Evolutionary conservation across 2,888 invertebrate genomes (phyloP).

Genomic region (Cheilosia soror): DNA sequence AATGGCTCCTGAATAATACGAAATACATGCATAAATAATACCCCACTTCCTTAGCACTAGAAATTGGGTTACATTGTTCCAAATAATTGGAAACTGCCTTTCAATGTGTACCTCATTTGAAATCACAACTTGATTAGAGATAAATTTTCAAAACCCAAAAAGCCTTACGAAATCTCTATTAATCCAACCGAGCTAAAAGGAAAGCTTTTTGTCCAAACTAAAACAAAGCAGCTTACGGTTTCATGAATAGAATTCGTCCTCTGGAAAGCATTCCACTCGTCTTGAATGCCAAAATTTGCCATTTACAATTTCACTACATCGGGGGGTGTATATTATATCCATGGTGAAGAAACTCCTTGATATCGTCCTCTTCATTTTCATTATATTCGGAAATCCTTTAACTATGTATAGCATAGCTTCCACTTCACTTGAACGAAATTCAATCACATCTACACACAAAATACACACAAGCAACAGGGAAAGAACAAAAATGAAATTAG

Average conservation of each 20-base stretch:
- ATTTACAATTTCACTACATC: not conserved
- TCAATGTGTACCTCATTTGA: not conserved
- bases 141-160: not conserved
- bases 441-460: conserved; percentile 16
- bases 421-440: conserved; percentile 31
- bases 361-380: not conserved
- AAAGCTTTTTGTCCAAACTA: not conserved
- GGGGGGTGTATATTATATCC: not conserved
- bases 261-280: not conserved
- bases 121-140: not conserved
- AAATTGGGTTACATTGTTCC: too few relatives aligned
- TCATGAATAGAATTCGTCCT: not conserved
- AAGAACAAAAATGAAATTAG: conserved; percentile 51
- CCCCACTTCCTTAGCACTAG: too few relatives aligned
- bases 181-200: not conserved
- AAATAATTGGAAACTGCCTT: too few relatives aligned
- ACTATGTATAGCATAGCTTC: conserved; percentile 7
- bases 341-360: not conserved
- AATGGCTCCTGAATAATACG: too few relatives aligned
- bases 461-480: conserved; percentile 12
- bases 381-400: not conserved
- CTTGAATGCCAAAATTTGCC: not conserved
- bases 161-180: not conserved
- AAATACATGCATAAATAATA: too few relatives aligned
- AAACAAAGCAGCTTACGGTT: not conserved